Base-by-base conservation (phyloP, 2,797 vertebrate genomes). In the Carcharodon carcharias region DNA sequence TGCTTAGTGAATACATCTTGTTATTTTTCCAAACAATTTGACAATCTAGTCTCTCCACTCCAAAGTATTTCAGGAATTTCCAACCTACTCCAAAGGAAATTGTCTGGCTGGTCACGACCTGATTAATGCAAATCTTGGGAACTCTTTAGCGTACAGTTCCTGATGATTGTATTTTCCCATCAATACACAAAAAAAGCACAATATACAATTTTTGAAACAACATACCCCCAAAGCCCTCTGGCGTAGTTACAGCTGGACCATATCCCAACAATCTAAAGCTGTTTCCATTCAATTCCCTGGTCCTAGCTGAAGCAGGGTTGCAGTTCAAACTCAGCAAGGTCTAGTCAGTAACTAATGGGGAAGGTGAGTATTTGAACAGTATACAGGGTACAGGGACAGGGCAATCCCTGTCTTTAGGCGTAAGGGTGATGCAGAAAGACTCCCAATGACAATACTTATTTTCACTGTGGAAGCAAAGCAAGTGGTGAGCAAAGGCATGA, bases 1-100 rank as follows among this genome's bases (percentile, higher is more conserved):
- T 93, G 61, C n/a, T 23, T 2, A 67, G 61, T 67, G 23, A 93
- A 45, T 93, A 21, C 12, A 35, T 40, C 91, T 45, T 45, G n/a
- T 93, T 93, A 67, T 9, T 93, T 67, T 50, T 92, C 40, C 31
- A 93, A 67, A 45, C n/a, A 67, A n/a, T n/a, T 7, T 67, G 40
- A 93, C 67, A n/a, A 65, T 67, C 61, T 26, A 93, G 91, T 26
- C 7, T 67, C 63, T 93, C 91, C 11, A 8, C 63, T 93, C 63
- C 35, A 40, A 93, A 67, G 91, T 45, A 93, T 93, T 67, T 67
- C 61, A 93, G 63, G 91, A 67, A 93, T 67, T 93, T 93, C 63
- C 91, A 93, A 63, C n/a, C n/a, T 23, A 93, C 91, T 67, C 91
- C 91, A 93, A 26, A 67, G 91, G 63, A 35, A 93, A 67, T 23